Conservation (phyloP, 2,888 invertebrate genomes). For the Digitonthophagus gazella region DNA sequence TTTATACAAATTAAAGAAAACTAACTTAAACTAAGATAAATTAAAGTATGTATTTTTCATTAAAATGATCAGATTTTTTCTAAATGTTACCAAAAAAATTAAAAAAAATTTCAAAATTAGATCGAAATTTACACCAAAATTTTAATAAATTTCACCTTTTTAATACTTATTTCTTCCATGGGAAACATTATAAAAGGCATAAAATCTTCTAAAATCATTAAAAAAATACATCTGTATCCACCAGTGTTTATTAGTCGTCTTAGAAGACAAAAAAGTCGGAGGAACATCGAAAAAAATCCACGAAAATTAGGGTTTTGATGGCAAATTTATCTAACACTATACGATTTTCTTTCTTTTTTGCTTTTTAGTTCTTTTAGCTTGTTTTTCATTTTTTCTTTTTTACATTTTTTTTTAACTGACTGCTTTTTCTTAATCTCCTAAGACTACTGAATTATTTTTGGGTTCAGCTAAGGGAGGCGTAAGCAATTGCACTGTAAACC, state of each 20-base stretch:
- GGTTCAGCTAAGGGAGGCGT: conserved; percentile 51
- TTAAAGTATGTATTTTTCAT: too few species aligned
- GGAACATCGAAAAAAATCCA: conserved; percentile 75
- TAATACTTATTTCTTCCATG: too few species aligned
- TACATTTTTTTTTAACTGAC: too few species aligned
- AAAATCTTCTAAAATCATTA: too few species aligned
- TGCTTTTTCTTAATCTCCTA: neutral
- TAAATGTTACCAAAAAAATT: too few species aligned
- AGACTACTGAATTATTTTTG: conserved; percentile 40
- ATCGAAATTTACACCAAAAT: too few species aligned
- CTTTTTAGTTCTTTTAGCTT: conserved; percentile 14
- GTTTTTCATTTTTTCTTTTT: conserved; percentile 20
- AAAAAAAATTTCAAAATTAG: too few species aligned
- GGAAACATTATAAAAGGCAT: too few species aligned
- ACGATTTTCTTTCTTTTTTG: neutral
- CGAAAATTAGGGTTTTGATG: conserved; percentile 92
- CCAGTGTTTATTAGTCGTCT: conserved; percentile 91
- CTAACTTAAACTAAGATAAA: too few species aligned
- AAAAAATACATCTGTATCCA: conserved; percentile 99
- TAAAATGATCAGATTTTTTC: too few species aligned
- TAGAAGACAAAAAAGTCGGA: conserved; percentile 84
- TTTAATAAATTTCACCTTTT: too few species aligned
- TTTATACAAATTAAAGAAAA: too few species aligned
- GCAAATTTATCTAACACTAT: conserved; percentile 52
- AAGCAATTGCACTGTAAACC: conserved; percentile 43